Percentiles rank a stretch among this genome's conserved stretches.
phyloP scores from a whole-genome alignment of 2,113 vertebrate genomes.

The Gallinago media region DNA sequence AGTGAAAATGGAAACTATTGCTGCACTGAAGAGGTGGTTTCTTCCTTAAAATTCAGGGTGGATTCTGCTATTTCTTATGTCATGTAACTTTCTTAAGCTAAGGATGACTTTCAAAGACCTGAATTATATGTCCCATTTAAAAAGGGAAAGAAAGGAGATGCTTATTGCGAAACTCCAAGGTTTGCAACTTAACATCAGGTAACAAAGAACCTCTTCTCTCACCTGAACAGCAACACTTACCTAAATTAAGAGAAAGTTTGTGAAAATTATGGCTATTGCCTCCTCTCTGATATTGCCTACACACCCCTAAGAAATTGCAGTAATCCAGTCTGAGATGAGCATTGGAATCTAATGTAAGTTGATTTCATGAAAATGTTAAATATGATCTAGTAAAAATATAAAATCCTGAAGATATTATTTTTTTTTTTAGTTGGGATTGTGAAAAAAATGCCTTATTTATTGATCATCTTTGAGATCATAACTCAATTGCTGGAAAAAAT shows the following conservation, averaged over 20 bases:
- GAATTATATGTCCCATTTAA: neutral
- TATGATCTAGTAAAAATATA: neutral
- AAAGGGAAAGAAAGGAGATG: neutral
- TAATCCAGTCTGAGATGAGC: neutral
- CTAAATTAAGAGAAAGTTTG: neutral
- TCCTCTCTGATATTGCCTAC: neutral
- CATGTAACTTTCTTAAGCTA: neutral
- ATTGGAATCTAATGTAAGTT: neutral
- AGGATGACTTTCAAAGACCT: neutral
- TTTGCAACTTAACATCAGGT: neutral
- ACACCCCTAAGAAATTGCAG: neutral
- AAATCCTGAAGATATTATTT: neutral
- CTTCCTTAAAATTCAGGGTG: neutral
- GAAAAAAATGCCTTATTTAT: neutral
- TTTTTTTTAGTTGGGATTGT: neutral
- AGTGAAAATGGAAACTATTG: neutral
- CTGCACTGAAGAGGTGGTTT: neutral
- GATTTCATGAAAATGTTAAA: neutral
- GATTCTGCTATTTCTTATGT: neutral
- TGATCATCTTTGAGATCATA: neutral
- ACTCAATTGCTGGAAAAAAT: neutral
- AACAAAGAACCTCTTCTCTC: neutral
- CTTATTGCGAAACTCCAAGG: neutral
- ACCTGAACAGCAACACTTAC: neutral
- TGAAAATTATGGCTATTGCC: neutral